phyloP scores from a whole-genome alignment of 2,113 vertebrate genomes.

The Antechinus flavipes region DNA sequence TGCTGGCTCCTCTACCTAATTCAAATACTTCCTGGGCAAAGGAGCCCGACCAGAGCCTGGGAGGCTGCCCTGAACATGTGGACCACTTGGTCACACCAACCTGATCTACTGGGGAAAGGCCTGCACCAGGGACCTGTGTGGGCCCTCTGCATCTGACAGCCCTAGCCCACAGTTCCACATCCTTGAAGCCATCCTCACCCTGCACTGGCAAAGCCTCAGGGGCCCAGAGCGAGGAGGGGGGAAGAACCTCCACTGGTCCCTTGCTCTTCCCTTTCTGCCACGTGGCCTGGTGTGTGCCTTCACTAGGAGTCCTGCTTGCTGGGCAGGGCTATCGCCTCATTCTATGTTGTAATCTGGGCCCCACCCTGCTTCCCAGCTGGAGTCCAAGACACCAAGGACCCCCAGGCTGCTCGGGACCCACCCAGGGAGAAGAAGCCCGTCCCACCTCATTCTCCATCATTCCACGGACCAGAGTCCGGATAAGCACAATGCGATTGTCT shows the following conservation, averaged over 20 bases:
- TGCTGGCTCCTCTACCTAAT: not conserved
- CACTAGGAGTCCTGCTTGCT: not conserved
- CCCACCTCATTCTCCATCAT: constrained; percentile 85
- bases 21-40: not conserved
- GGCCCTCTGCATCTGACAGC: not conserved
- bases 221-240: not conserved
- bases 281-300: not conserved
- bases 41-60: not conserved
- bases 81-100: too few relatives aligned
- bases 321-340: not conserved
- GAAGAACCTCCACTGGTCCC: not conserved
- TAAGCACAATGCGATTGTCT: constrained; percentile 83
- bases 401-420: not conserved
- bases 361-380: not conserved
- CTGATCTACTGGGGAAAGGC: not conserved
- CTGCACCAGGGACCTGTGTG: not conserved
- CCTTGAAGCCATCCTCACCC: not conserved
- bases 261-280: not conserved
- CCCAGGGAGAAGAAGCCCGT: fast-evolving
- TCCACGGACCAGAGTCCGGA: constrained; percentile 71
- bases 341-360: not conserved
- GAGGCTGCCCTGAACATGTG: too few relatives aligned
- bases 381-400: not conserved
- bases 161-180: not conserved
- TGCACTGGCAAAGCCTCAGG: not conserved